Base-by-base conservation (phyloP, 2,797 vertebrate species). In the Microctenopoma steveboyesi region DNA sequence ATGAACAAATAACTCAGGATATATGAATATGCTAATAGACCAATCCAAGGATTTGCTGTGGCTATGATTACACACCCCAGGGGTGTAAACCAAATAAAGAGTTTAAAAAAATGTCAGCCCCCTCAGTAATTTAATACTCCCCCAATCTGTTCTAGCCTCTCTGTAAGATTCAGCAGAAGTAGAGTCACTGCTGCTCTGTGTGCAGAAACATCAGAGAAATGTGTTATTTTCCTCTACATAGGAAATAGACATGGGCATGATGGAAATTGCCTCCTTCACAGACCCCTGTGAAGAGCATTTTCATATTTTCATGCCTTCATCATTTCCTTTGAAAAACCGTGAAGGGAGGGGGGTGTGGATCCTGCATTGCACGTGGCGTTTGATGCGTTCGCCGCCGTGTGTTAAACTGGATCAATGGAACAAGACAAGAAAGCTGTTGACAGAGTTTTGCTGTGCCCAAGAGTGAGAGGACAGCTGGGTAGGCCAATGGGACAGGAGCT, bases 241-340 rank as follows among this genome's bases (percentile, higher is more conserved):
- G 83, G 82, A 92, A 85, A 89, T 79, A 88, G 86, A 92, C 87
- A 90, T 78, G 81, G 86, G 69, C 83, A 77, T 79, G 88, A 91
- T 90, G 85, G 88, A 93, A 92, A 91, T 85, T 89, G 90, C 85
- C 86, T 91, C 78, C 87, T 90, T 91, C 86, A 81, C 85, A 90
- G 83, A 90, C 86, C 90, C 91, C 92, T 92, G 87, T 92, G 91
- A 94, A 91, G 91, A 91, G 81, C 87, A 91, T 93, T 94, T 94
- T 93, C 84, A 91, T 89, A 92, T 92, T 91, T 91, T 82, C 89
- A 88, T 89, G 89, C 91, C 85, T 92, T 92, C 90, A 93, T 93
- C 83, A 58, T 86, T 79, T 70, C 79, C 87, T 92, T 94, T 92
- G 90, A 93, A 93, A 89, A 42, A 65, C 25, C 37, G 22, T 69